Evolutionary conservation across 2,888 invertebrate species (phyloP), one percentile per base, ranked within the genome.

Genomic region (Masnerella sp.): DNA sequence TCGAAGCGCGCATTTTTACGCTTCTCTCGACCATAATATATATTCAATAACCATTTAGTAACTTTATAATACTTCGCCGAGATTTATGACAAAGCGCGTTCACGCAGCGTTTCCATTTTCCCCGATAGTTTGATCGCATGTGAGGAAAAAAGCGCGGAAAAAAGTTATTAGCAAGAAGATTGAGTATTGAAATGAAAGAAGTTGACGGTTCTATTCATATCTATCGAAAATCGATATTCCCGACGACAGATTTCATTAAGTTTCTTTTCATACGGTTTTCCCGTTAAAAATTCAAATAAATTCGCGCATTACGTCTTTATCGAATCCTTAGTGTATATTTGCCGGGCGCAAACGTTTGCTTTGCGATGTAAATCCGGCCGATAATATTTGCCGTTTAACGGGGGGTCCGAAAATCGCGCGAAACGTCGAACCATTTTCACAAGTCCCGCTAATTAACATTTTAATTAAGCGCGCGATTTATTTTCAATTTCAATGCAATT

Each of bases 171-270:
- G 54, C 62, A 62, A 56, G 54, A 56, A 70, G 62, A 62, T 62
- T 54, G 70, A 56, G 62, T 62, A 70, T 61, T 56, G 62, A 70
- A 54, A 70, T 70, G 62, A 62, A 64, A 64, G 56, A 56, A 64
- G 62, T 61, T 61, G 68, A 61, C 68, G 43, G 70, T 62, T 70
- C 70, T 70, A 70, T 70, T 62, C 70, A 56, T 70, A 70, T 54
- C 56, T 56, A 62, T 62, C 56, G 70, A 70, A 54, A 70, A 70
- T 70, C 70, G 62, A 70, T 62, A 70, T 70, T 62, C 12, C 42
- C 40, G 56, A 62, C 70, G 70, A 70, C 70, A 64, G 64, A 58
- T 70, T 70, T 70, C 70, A 70, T 70, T 56, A 64, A 70, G 38
- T 64, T 64, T 43, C 58, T 47, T 56, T 70, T 42, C 49, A 64